Evolutionary conservation across 2,113 vertebrate genomes (phyloP), one percentile per base, ranked within the genome.

Genomic region (Silurus glanis): DNA sequence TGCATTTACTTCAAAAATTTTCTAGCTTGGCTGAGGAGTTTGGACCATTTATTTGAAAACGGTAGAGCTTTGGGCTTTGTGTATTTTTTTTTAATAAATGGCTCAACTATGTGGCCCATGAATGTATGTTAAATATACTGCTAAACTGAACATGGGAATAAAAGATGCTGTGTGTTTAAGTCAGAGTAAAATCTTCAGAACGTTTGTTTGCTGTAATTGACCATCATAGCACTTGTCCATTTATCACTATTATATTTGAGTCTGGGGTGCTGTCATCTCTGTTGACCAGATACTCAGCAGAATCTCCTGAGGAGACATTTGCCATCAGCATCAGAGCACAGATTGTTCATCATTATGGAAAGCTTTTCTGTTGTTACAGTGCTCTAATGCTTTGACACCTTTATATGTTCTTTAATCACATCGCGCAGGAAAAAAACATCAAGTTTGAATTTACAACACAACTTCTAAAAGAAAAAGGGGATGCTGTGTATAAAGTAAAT

Each of bases 301-400:
- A 88, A 88, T 90, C 64, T 78, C 88, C 69, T 86, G 88, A 91
- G 84, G 88, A 92, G 93, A 89, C 87, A 82, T 92, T 91, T 92
- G 87, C 88, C 91, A 90, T 91, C 91, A 91, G 82, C 86, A 89
- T 91, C 86, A 64, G 85, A 80, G 89, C 90, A 89, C 16, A 64
- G 72, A 87, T 92, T 92, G 0, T 89, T 92, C 90, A 91, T 79
- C 6, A 47, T 59, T 85, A 79, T 79, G 47, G 75, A 69, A 74
- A 23, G 80, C n/a, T 49, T 61, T 59, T 21, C 61, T 85, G 61
- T 45, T 81, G 2, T 85, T 69, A n/a, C 14, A 72, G 72, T 47
- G 25, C 53, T 86, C 62, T 13, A 47, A n/a, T 55, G 61, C 67
- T 53, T 47, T 80, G 61, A n/a, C 69, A 80, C 75, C 23, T 28